Evolutionary conservation across 2,113 vertebrate species (phyloP), one percentile per base, ranked within the genome.

Genomic region (Prochilodus magdalenae): DNA sequence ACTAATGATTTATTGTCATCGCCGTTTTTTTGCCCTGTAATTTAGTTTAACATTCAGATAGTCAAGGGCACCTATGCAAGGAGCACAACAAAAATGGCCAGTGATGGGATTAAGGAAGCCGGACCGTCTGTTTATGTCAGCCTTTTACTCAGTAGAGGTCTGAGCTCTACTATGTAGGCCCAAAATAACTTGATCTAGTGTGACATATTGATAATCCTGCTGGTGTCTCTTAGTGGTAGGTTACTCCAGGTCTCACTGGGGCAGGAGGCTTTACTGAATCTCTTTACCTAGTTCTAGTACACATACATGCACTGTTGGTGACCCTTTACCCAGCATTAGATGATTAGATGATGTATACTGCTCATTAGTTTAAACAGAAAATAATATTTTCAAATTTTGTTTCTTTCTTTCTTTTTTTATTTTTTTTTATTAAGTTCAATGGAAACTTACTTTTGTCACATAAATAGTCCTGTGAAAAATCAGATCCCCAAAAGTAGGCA

Each of bases 121-220:
- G 22, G 65, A 22, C 16, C 22, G 1, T 40, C 10, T 66, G 63
- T 33, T 66, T 36, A 36, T 5, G 5, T 70, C 66, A 70, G 66
- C 24, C 3, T 22, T 70, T 3, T 44, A 12, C 22, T 44, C 36
- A 55, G 73, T 44, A 49, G 60, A 44, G 33, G 30, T 63, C n/a
- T 65, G 70, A 8, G 8, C 40, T 77, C 14, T 24, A 18, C 29
- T 33, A n/a, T 14, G 20, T 22, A 36, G 24, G 63, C 36, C 30
- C 40, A 30, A 40, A 55, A 60, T 5, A 47, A 26, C 12, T 49
- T 80, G 70, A 49, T n/a, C 57, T 60, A 60, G 11, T 24, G 77
- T 71, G 77, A 79, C 18, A 8, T 70, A 49, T 20, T 59, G 65
- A 18, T 71, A n/a, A 79, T 79, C 30, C 53, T 30, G 36, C 20